These are phyloP conservation scores for Schizopygopsis pylzovi DNA, from an alignment of 2,797 vertebrate species.

Conservation along the genomic window DNA sequence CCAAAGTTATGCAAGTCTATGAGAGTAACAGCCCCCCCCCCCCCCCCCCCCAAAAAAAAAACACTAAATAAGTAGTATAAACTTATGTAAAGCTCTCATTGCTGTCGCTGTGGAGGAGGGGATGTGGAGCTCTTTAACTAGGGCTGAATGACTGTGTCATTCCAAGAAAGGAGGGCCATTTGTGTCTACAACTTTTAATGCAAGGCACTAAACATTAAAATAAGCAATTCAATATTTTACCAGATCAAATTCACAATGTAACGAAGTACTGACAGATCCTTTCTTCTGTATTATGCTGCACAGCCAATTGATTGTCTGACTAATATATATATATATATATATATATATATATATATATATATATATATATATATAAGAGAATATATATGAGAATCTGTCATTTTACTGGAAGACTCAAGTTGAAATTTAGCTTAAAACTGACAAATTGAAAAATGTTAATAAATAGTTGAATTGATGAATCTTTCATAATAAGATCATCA, in stretches of 20 bases:
- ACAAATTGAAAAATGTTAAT: not conserved
- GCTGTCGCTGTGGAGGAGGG: slow-evolving; percentile 62
- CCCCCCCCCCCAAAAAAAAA: not conserved
- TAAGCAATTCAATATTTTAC: not conserved
- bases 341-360: no score
- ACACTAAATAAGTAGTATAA: not conserved
- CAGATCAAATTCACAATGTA: not conserved
- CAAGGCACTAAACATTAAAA: not conserved
- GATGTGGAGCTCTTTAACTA: slow-evolving; percentile 65
- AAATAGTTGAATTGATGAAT: not conserved
- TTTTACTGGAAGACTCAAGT: no score
- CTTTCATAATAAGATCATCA: not conserved
- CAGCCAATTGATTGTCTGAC: not conserved
- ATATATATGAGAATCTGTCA: no score
- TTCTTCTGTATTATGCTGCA: not conserved
- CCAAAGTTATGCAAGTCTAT: slow-evolving; percentile 73
- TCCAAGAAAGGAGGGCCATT: not conserved
- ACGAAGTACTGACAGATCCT: not conserved
- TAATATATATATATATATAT: not conserved
- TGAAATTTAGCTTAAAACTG: not conserved
- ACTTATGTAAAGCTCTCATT: slow-evolving; percentile 65
- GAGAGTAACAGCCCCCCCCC: slow-evolving; percentile 58
- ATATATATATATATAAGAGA: no score
- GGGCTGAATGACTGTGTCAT: slow-evolving; percentile 36
- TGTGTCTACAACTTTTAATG: not conserved